Conservation (phyloP, 2,113 vertebrate genomes). For the Gavia stellata region DNA sequence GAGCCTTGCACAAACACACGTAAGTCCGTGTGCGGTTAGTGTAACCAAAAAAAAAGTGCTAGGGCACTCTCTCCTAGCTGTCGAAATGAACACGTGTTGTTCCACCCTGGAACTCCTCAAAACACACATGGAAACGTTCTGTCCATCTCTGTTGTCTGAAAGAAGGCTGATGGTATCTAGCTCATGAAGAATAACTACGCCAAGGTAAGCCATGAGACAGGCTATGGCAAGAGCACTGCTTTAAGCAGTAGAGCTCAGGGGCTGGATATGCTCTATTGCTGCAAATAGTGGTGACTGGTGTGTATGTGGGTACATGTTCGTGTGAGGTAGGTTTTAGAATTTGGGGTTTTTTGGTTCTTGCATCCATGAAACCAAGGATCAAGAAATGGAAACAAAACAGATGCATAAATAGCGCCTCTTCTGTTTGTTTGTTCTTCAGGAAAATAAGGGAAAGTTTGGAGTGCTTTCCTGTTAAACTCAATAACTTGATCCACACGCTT, state of each 20-base stretch:
- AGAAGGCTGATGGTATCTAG: neutral
- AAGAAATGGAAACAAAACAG: neutral
- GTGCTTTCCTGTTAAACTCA: slow-evolving; percentile 86
- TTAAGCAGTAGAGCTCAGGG: neutral
- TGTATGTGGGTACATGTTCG: neutral
- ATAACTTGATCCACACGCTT: slow-evolving; percentile 84
- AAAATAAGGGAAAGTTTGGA: slow-evolving; percentile 89
- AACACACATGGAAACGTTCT: neutral
- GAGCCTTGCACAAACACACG: neutral
- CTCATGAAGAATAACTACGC: neutral
- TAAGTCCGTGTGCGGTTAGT: neutral
- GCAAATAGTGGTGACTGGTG: neutral
- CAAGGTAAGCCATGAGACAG: neutral
- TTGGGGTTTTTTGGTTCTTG: neutral
- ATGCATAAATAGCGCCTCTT: neutral
- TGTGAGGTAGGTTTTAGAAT: neutral
- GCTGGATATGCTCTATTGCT: neutral
- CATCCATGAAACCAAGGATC: neutral
- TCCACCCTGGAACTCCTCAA: neutral
- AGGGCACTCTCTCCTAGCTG: neutral
- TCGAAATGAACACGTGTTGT: neutral
- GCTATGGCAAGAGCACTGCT: neutral
- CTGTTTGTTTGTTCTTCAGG: slow-evolving; percentile 62
- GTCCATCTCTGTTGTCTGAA: accelerated
- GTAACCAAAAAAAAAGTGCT: neutral